Base-by-base conservation (phyloP, 2,797 vertebrate genomes). In the Morelia viridis region DNA sequence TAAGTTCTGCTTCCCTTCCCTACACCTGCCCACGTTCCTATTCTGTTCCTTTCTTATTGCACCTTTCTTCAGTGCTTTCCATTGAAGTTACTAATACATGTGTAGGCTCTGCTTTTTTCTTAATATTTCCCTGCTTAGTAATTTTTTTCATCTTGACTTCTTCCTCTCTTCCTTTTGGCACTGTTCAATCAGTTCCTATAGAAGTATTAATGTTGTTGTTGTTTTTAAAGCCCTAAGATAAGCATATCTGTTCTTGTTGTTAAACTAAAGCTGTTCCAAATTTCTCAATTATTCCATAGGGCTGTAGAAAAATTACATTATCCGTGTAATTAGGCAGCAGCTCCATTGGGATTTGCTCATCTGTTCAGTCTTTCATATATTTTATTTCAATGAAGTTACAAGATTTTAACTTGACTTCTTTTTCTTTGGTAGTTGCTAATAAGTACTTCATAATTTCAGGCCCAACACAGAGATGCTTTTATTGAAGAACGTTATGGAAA, bases 401-500 rank as follows among this genome's bases (percentile, higher is more conserved):
- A 2, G 83, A n/a, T 83, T 86, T 86, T 90, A 57, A 13, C 84
- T 22, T 4, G 5, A 13, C 28, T 61, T 53, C 17, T 0, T 62
- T 60, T 85, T 64, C 8, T 84, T 58, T 62, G 91, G 64, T 5
- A 46, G 60, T 62, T 65, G 24, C 46, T 83, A 0, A 62, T 57
- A n/a, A 93, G 86, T 91, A n/a, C 68, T 26, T 8, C 15, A 94
- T 89, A 64, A 6, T 96, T 91, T 85, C 94, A 99, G 99, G 99
- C 99, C 64, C 98, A 99, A 94, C 98, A 98, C 93, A 98, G 98
- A 96, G 98, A 99, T 85, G 95, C 98, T 0, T 99, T 99, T 96
- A 97, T 99, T 91, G 99, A 99, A 96, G 98, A 99, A 89, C 98
- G 99, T 76, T 99, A 99, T 92, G 98, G 99, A 89, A 98, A 99